A percentile compares a stretch with the other conserved stretches of the same genome.
These are phyloP conservation scores for Sebastes dallii DNA, from an alignment of 2,797 vertebrate species.

Conservation along the genomic window DNA sequence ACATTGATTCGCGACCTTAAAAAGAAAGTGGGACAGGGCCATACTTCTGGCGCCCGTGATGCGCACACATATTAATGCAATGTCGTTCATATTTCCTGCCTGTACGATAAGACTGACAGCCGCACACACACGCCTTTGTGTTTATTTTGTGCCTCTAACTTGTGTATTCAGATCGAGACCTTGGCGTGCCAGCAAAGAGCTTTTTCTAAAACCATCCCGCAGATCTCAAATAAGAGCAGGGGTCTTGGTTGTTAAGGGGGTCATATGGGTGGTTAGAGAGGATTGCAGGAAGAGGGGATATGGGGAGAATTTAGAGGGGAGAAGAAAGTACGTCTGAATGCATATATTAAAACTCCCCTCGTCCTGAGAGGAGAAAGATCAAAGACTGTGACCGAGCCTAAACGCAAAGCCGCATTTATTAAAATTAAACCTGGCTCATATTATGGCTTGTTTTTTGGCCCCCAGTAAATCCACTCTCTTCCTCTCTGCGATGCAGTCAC, in stretches of 20 bases:
- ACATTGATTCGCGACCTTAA: too few species aligned
- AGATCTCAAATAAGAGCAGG: conserved; percentile 54
- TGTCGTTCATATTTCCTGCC: neutral
- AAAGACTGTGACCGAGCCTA: conserved; percentile 54
- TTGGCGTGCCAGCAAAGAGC: conserved; percentile 35
- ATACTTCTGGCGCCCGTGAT: neutral
- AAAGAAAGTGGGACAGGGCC: too few species aligned
- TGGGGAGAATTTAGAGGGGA: conserved; percentile 22
- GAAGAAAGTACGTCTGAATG: conserved; percentile 39
- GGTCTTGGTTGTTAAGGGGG: conserved; percentile 31
- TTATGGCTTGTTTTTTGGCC: conserved; percentile 64
- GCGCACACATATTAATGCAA: neutral
- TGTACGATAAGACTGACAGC: neutral
- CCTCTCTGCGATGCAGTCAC: conserved; percentile 57
- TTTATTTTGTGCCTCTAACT: conserved; percentile 17
- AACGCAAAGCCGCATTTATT: conserved; percentile 64
- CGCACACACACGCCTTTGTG: neutral
- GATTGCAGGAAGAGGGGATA: conserved; percentile 44
- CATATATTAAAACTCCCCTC: conserved; percentile 53
- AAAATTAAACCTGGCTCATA: conserved; percentile 79
- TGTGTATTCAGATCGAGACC: conserved; percentile 23
- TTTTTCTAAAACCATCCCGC: conserved; percentile 50
- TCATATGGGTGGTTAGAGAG: conserved; percentile 53
- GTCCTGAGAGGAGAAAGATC: conserved; percentile 61
- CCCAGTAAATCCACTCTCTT: conserved; percentile 71